These are phyloP conservation scores for Potorous gilbertii DNA, from an alignment of 2,797 vertebrate species.

Conservation along the genomic window DNA sequence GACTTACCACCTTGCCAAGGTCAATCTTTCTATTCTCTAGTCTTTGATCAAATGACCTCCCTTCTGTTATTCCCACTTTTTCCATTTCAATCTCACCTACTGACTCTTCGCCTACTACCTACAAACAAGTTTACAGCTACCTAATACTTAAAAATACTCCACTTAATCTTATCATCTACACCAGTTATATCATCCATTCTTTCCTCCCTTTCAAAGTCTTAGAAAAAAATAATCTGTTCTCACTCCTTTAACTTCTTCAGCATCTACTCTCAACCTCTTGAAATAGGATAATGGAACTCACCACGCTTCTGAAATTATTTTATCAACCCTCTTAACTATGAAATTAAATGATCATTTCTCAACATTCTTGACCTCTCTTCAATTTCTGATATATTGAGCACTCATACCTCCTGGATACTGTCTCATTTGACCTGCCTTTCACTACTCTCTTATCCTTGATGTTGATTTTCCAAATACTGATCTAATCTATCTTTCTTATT, in stretches of 20 bases:
- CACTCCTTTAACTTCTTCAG: not conserved
- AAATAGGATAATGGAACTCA: not conserved
- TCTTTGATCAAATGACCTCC: not conserved
- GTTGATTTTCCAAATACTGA: not conserved
- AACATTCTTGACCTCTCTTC: not conserved
- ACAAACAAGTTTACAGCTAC: not conserved
- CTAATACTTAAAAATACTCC: not conserved
- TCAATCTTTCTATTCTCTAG: too few species aligned
- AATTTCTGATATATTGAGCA: not conserved
- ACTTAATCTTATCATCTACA: not conserved
- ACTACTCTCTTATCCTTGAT: not conserved
- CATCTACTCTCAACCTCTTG: not conserved
- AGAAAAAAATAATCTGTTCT: not conserved
- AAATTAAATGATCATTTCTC: not conserved
- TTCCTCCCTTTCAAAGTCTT: not conserved
- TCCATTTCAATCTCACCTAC: not conserved
- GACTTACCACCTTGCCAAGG: not conserved
- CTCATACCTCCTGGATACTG: not conserved
- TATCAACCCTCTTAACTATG: not conserved
- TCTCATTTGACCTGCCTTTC: too few species aligned
- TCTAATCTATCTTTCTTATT: not conserved
- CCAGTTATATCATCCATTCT: not conserved
- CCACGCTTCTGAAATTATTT: not conserved
- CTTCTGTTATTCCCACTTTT: not conserved
- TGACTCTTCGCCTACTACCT: not conserved